Evolutionary conservation across 1,140 invertebrate species (phyloP).

Genomic region (Adoxophyes honmai): DNA sequence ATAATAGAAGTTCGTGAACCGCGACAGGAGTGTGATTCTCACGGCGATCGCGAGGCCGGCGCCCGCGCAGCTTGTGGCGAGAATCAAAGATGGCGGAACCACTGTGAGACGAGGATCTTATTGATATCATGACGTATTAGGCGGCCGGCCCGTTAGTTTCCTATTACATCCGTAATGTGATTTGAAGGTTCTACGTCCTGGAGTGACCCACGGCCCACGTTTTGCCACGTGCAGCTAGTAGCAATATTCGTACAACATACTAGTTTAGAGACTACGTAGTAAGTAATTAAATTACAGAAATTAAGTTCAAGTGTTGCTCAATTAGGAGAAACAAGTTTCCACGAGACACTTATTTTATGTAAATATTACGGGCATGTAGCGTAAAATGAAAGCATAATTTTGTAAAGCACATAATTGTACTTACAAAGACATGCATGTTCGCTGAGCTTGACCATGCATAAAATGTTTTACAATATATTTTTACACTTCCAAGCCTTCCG

Average conservation of each 20-base stretch:
- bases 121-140: slow-evolving; percentile 10
- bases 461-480: background rate
- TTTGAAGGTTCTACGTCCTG: background rate
- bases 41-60: slow-evolving; percentile 49
- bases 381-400: too few species aligned
- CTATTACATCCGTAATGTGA: slow-evolving; percentile 4
- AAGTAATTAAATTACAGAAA: too few species aligned
- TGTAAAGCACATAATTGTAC: too few species aligned
- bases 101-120: slow-evolving; percentile 1
- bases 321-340: too few species aligned
- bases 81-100: background rate
- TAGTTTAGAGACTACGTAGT: too few species aligned
- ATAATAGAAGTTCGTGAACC: slow-evolving; percentile 46
- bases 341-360: too few species aligned
- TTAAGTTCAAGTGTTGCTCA: too few species aligned
- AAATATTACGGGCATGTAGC: too few species aligned
- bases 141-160: background rate
- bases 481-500: background rate
- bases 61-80: slow-evolving; percentile 22
- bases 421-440: too few species aligned
- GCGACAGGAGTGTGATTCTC: slow-evolving; percentile 55
- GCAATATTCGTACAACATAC: too few species aligned
- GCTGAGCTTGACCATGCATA: too few species aligned
- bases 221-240: too few species aligned
- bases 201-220: background rate